Percentiles rank a stretch among this genome's conserved stretches.
These are phyloP conservation scores for Tribolium freemani DNA, from an alignment of 2,888 invertebrate species.

Conservation along the genomic window DNA sequence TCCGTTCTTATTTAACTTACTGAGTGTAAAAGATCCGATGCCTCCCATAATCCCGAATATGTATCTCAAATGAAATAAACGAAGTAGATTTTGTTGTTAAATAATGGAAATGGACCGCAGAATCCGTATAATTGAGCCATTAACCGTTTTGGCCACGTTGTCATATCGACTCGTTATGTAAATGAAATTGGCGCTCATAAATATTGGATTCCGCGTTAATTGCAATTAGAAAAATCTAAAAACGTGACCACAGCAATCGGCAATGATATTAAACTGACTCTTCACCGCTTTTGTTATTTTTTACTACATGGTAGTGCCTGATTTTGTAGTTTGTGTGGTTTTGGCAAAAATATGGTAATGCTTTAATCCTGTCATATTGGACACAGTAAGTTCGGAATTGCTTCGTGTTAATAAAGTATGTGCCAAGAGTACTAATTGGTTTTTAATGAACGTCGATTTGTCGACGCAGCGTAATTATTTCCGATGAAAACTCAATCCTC, in stretches of 20 bases:
- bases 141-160: slow-evolving; percentile 16
- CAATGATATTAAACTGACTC: not conserved
- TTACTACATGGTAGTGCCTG: too few relatives aligned
- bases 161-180: slow-evolving; percentile 21
- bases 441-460: slow-evolving; percentile 38
- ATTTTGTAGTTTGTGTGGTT: too few relatives aligned
- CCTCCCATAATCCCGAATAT: too few relatives aligned
- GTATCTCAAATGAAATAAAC: not conserved
- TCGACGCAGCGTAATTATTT: slow-evolving; percentile 38
- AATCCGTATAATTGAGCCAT: slow-evolving; percentile 1
- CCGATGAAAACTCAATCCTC: slow-evolving; percentile 26
- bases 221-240: not conserved
- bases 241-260: not conserved
- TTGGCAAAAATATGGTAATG: too few relatives aligned
- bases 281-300: not conserved
- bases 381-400: not conserved
- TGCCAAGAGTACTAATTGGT: slow-evolving; percentile 35
- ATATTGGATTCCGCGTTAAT: slow-evolving; percentile 5
- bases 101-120: slow-evolving; percentile 11
- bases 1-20: too few relatives aligned
- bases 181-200: slow-evolving; percentile 18
- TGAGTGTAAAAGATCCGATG: too few relatives aligned
- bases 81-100: not conserved
- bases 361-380: not conserved
- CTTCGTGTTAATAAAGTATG: slow-evolving; percentile 14